phyloP scores from a whole-genome alignment of 2,797 vertebrate species.

The Esox masquinongy region DNA sequence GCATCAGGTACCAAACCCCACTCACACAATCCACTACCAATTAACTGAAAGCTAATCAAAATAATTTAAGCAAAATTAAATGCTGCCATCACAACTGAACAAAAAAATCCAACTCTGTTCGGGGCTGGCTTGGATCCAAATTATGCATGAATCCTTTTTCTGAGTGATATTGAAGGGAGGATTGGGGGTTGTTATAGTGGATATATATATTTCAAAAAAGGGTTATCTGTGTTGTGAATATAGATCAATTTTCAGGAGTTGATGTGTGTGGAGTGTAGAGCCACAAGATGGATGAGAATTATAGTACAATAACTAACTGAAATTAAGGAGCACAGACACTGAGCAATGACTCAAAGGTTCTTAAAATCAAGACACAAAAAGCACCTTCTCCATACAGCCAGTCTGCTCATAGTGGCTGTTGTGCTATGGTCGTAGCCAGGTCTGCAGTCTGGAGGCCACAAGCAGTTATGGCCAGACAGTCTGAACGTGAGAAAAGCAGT shows the following conservation, averaged over 20 bases:
- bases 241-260: not conserved
- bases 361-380: too few species aligned
- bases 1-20: not conserved
- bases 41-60: constrained; percentile 74
- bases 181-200: too few species aligned
- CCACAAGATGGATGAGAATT: not conserved
- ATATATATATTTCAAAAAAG: too few species aligned
- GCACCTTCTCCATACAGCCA: too few species aligned
- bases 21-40: constrained; percentile 50
- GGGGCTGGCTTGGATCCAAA: not conserved
- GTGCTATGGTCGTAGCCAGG: too few species aligned
- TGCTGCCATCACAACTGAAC: constrained; percentile 38
- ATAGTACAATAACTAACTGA: not conserved
- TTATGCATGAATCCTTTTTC: not conserved
- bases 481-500: too few species aligned
- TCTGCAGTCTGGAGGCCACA: too few species aligned
- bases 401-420: too few species aligned
- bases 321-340: not conserved
- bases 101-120: constrained; percentile 48
- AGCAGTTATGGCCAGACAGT: too few species aligned
- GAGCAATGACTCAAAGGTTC: not conserved
- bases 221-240: not conserved
- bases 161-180: too few species aligned
- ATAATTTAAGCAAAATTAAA: constrained; percentile 71
- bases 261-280: not conserved